phyloP scores from a whole-genome alignment of 2,797 vertebrate genomes.

The Poeciliopsis infans region DNA sequence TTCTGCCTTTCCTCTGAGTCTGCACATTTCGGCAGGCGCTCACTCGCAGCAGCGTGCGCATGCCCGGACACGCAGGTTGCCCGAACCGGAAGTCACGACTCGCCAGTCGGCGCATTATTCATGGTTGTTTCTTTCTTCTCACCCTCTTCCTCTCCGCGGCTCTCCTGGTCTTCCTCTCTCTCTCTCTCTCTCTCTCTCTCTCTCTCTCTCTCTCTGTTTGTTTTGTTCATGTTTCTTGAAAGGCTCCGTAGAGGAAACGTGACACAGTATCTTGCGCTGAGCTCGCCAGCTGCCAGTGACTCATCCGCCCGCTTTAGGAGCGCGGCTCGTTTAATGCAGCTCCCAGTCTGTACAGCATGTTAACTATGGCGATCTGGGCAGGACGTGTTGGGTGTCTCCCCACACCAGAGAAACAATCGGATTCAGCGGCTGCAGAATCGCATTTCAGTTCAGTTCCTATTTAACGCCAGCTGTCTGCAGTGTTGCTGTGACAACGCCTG shows the following conservation, averaged over 20 bases:
- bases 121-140: constrained; percentile 28
- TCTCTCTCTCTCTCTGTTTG: not conserved
- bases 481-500: not conserved
- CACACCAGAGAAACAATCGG: constrained; percentile 27
- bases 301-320: constrained; percentile 71
- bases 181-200: not conserved
- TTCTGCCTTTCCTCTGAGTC: constrained; percentile 9
- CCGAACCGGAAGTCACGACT: constrained; percentile 77
- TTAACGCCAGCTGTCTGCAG: constrained; percentile 4
- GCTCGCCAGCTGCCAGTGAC: constrained; percentile 61
- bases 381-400: constrained; percentile 28
- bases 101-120: constrained; percentile 61
- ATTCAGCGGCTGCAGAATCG: constrained; percentile 7
- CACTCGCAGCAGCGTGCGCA: constrained; percentile 23
- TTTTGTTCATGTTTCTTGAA: constrained; percentile 38
- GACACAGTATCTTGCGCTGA: constrained; percentile 71
- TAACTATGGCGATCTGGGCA: constrained; percentile 54
- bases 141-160: not conserved
- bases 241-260: constrained; percentile 66
- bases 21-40: constrained; percentile 31
- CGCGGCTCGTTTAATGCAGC: constrained; percentile 63
- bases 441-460: constrained; percentile 12
- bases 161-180: not conserved
- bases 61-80: constrained; percentile 49
- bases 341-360: constrained; percentile 59